A percentile compares a stretch with the other conserved stretches of the same genome.
These are phyloP conservation scores for Equus przewalskii DNA, from an alignment of 2,113 vertebrate species.

Conservation along the genomic window DNA sequence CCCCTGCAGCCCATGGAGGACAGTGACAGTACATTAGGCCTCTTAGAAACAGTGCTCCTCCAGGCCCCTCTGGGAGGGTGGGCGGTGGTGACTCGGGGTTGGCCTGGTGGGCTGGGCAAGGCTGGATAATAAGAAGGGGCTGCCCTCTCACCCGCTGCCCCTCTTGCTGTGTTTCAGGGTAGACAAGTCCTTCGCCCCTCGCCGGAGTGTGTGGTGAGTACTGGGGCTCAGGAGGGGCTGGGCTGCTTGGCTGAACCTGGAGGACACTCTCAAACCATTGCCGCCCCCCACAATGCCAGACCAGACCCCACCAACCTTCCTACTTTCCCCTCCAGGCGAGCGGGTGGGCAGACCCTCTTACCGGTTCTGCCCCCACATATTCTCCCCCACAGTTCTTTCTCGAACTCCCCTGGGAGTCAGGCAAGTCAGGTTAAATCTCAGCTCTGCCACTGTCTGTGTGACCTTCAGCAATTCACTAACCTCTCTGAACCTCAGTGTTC, in stretches of 20 bases:
- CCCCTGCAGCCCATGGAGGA: background rate
- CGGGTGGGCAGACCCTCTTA: background rate
- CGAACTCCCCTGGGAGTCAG: background rate
- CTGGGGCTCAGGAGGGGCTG: background rate
- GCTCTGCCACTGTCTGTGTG: background rate
- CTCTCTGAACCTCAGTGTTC: background rate
- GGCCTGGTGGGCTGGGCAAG: background rate
- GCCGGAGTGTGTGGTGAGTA: constrained; percentile 82
- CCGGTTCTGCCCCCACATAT: background rate
- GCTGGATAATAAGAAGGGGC: background rate
- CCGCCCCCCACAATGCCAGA: background rate
- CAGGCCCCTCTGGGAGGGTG: background rate
- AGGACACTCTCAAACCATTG: background rate
- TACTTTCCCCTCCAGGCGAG: background rate
- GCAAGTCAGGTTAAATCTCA: background rate
- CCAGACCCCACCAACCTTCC: background rate
- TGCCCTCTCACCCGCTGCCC: background rate
- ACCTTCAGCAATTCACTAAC: background rate
- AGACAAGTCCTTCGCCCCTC: constrained; percentile 80
- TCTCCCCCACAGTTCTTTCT: background rate
- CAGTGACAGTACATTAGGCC: background rate
- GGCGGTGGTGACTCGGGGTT: too few species aligned
- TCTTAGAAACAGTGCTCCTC: background rate
- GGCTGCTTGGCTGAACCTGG: background rate
- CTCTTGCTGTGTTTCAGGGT: constrained; percentile 81